Conservation (phyloP, 2,888 invertebrate genomes). For the Ormyrus thymus region DNA sequence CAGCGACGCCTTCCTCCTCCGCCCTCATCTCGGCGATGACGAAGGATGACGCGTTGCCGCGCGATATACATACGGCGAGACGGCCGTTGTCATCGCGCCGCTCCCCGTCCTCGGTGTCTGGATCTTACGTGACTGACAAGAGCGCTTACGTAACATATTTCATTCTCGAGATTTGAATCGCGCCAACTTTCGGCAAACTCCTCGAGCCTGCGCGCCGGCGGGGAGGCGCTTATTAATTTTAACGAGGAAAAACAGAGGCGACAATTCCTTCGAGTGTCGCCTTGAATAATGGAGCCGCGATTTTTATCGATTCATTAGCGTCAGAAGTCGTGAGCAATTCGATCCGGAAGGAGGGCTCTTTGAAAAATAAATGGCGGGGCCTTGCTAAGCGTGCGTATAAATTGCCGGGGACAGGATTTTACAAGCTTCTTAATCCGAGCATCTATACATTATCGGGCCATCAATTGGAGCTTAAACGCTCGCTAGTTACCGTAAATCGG, state of each 20-base stretch:
- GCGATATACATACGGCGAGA: conserved; percentile 51
- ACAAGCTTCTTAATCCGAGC: conserved; percentile 44
- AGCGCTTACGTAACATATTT: conserved; percentile 46
- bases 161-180: conserved; percentile 36
- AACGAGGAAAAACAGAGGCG: not conserved
- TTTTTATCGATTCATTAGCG: not conserved
- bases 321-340: not conserved
- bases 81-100: not conserved
- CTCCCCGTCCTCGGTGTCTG: conserved; percentile 46
- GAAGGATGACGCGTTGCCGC: conserved; percentile 60
- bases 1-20: conserved; percentile 57
- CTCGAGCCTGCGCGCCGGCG: conserved; percentile 14
- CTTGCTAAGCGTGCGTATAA: not conserved
- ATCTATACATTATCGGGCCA: conserved; percentile 47
- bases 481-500: conserved; percentile 50
- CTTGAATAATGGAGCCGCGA: conserved; percentile 27
- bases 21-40: conserved; percentile 60
- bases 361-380: no score
- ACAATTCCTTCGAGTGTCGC: not conserved
- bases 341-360: not conserved
- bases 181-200: conserved; percentile 13
- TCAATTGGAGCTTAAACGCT: conserved; percentile 47
- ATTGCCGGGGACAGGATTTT: conserved; percentile 25
- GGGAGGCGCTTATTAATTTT: conserved; percentile 50
- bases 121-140: conserved; percentile 35